These are phyloP conservation scores for Polyploca ridens DNA, from an alignment of 2,888 invertebrate species.

Conservation along the genomic window DNA sequence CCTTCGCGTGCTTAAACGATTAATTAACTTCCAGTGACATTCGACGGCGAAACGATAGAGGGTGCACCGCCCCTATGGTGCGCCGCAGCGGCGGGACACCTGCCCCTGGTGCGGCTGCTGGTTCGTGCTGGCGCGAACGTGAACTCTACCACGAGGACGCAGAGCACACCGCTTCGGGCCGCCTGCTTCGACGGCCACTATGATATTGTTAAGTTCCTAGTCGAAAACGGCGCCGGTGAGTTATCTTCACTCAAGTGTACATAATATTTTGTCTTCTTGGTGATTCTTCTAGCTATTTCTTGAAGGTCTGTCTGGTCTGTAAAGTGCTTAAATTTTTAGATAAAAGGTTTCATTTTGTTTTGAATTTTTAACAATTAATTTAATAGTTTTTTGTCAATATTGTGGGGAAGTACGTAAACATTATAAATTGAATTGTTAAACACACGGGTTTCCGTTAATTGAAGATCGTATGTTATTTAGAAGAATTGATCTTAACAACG, in stretches of 20 bases:
- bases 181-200: constrained; percentile 99
- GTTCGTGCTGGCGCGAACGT: constrained; percentile 95
- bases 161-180: constrained; percentile 96
- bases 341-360: no score
- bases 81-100: constrained; percentile 97
- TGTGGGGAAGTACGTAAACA: no score
- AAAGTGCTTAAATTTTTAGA: no score
- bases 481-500: no score
- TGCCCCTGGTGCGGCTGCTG: constrained; percentile 93
- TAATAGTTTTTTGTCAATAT: no score
- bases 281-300: no score
- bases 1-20: neutral
- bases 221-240: constrained; percentile 94
- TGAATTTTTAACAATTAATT: no score
- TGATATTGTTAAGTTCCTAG: constrained; percentile 96
- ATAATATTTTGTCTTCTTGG: no score
- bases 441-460: no score
- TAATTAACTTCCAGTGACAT: constrained; percentile 90
- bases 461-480: no score
- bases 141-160: constrained; percentile 96
- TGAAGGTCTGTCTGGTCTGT: no score
- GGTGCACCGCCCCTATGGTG: constrained; percentile 99
- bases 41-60: constrained; percentile 98
- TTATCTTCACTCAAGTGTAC: constrained; percentile 17
- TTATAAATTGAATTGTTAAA: no score